These are phyloP conservation scores for Melanophora roralis DNA, from an alignment of 2,888 invertebrate species.

Conservation along the genomic window DNA sequence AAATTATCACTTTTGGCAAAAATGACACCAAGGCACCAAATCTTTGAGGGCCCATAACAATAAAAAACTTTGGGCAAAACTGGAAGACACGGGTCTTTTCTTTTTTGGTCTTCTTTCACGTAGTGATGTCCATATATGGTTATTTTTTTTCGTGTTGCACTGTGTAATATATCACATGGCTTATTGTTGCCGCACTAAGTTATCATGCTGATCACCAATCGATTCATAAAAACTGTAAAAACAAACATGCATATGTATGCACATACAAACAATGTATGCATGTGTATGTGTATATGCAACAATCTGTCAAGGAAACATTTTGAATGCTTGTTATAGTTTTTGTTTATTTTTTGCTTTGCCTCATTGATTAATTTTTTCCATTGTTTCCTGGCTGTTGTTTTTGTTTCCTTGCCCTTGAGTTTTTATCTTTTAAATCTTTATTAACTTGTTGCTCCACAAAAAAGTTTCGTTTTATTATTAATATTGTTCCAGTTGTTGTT, in stretches of 20 bases:
- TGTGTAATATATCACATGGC: slow-evolving; percentile 28
- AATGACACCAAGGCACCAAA: too few species aligned
- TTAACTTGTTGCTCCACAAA: slow-evolving; percentile 37
- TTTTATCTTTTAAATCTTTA: slow-evolving; percentile 26
- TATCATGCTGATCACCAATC: background rate
- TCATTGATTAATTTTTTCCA: background rate
- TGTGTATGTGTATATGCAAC: background rate
- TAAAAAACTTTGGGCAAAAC: too few species aligned
- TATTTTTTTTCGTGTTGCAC: too few species aligned
- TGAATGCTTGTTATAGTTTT: slow-evolving; percentile 38
- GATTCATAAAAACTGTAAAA: too few species aligned
- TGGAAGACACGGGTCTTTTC: too few species aligned
- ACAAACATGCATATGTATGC: too few species aligned
- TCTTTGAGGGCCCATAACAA: too few species aligned
- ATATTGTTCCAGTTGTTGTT: slow-evolving; percentile 16
- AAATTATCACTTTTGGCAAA: too few species aligned
- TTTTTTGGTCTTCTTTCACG: too few species aligned
- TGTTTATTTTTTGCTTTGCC: background rate
- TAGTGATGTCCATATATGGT: too few species aligned
- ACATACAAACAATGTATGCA: too few species aligned
- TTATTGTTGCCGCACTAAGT: slow-evolving; percentile 4
- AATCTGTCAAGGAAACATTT: slow-evolving; percentile 16
- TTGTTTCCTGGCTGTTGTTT: background rate
- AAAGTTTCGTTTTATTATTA: background rate
- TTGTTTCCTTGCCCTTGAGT: slow-evolving; percentile 13